phyloP scores from a whole-genome alignment of 2,888 invertebrate genomes.

The Tethea ocularis region DNA sequence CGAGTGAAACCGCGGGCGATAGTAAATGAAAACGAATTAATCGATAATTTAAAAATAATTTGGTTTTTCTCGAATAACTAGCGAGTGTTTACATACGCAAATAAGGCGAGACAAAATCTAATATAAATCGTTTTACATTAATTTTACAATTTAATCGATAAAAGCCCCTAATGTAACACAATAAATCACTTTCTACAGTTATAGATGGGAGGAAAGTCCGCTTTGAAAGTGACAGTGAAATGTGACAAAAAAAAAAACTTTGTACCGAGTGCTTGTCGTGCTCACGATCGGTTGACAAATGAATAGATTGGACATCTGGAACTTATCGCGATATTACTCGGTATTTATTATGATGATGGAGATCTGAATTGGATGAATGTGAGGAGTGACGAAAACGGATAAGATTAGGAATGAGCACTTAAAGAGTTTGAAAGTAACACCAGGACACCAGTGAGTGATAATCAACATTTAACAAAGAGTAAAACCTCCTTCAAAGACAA shows the following conservation, averaged over 20 bases:
- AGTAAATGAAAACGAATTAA: too few species aligned
- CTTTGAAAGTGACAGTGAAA: conserved; percentile 16
- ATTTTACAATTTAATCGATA: conserved; percentile 8
- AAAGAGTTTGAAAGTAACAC: too few species aligned
- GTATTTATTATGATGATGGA: background rate
- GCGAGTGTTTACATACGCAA: background rate
- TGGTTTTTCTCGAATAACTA: too few species aligned
- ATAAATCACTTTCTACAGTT: conserved; percentile 20
- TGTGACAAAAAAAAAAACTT: background rate
- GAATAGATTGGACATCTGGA: background rate
- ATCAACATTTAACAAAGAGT: too few species aligned
- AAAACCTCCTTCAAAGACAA: too few species aligned
- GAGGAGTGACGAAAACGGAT: too few species aligned
- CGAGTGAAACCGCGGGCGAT: too few species aligned
- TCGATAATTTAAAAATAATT: too few species aligned
- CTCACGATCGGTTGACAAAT: conserved; percentile 8
- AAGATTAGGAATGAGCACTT: too few species aligned
- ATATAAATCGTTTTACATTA: conserved; percentile 13
- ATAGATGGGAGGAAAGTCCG: conserved; percentile 8
- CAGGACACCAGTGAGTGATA: too few species aligned
- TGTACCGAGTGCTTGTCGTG: background rate
- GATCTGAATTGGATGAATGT: too few species aligned
- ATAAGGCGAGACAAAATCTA: background rate
- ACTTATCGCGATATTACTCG: background rate
- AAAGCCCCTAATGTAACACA: conserved; percentile 13